Evolutionary conservation across 1,140 invertebrate genomes (phyloP).

Genomic region (Lutraria rhynchaena): DNA sequence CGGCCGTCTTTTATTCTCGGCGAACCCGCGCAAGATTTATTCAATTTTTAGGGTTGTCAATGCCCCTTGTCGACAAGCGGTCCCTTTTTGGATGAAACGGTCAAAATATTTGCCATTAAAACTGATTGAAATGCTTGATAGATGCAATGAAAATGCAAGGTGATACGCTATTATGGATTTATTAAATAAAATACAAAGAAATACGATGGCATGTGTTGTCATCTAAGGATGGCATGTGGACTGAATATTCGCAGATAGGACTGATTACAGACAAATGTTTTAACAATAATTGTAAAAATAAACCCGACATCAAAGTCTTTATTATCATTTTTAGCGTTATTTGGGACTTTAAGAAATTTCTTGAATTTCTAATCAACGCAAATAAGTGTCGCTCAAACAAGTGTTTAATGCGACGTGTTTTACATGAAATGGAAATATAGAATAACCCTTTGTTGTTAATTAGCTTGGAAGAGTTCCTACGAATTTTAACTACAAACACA

Average conservation of each 20-base stretch:
- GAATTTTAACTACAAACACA: too few species aligned
- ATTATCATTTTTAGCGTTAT: neutral
- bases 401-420: too few species aligned
- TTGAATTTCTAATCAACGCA: neutral
- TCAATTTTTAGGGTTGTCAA: conserved; percentile 4
- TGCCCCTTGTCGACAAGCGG: neutral
- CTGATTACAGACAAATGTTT: too few species aligned
- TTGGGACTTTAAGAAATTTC: conserved; percentile 1
- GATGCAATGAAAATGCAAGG: conserved; percentile 23
- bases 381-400: conserved; percentile 2
- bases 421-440: too few species aligned
- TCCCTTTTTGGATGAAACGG: neutral
- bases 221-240: too few species aligned
- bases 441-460: too few species aligned
- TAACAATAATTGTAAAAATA: conserved; percentile 16
- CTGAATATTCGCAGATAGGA: too few species aligned
- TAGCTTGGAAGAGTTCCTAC: too few species aligned
- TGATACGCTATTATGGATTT: conserved; percentile 31
- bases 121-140: conserved; percentile 7
- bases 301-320: conserved; percentile 4
- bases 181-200: conserved; percentile 34
- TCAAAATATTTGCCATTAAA: conserved; percentile 11
- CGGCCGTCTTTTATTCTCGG: too few species aligned
- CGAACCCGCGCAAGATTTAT: conserved; percentile 6
- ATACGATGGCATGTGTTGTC: too few species aligned